These are phyloP conservation scores for Hydriomena furcata DNA, from an alignment of 2,888 invertebrate genomes.

Conservation along the genomic window DNA sequence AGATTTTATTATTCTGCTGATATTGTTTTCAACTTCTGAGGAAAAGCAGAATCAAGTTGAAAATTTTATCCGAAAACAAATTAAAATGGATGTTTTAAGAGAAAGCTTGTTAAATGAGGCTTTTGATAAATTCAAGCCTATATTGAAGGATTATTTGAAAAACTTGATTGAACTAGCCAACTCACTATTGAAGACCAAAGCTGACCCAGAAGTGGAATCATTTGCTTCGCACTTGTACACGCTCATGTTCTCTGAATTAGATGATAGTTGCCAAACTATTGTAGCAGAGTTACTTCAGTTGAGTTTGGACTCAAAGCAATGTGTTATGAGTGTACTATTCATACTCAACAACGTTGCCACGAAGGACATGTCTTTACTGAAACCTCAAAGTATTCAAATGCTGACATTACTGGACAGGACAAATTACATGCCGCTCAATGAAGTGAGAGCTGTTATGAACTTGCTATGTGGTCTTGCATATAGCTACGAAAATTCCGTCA, in stretches of 20 bases:
- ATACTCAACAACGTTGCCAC: constrained; percentile 69
- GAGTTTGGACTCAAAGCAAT: constrained; percentile 65
- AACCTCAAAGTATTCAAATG: constrained; percentile 84
- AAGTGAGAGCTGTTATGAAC: constrained; percentile 90
- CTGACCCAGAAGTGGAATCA: constrained; percentile 77
- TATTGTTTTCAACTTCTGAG: constrained; percentile 84
- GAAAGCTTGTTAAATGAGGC: constrained; percentile 80
- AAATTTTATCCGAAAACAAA: constrained; percentile 84
- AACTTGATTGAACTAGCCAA: constrained; percentile 82
- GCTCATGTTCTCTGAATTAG: constrained; percentile 72
- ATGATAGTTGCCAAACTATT: constrained; percentile 65
- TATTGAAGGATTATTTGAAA: constrained; percentile 81
- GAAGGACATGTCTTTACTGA: constrained; percentile 72
- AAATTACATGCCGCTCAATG: constrained; percentile 87
- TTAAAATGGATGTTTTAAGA: constrained; percentile 84
- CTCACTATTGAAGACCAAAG: constrained; percentile 76
- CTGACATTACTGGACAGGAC: constrained; percentile 89
- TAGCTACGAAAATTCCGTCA: constrained; percentile 70
- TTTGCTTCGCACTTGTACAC: constrained; percentile 85
- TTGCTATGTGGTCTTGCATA: constrained; percentile 90
- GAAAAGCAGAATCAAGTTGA: constrained; percentile 85
- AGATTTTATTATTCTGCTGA: constrained; percentile 86
- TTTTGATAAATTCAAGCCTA: constrained; percentile 80
- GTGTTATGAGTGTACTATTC: constrained; percentile 60
- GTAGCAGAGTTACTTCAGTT: constrained; percentile 70